phyloP scores from a whole-genome alignment of 1,140 invertebrate genomes.

The Zaprionus africanus region DNA sequence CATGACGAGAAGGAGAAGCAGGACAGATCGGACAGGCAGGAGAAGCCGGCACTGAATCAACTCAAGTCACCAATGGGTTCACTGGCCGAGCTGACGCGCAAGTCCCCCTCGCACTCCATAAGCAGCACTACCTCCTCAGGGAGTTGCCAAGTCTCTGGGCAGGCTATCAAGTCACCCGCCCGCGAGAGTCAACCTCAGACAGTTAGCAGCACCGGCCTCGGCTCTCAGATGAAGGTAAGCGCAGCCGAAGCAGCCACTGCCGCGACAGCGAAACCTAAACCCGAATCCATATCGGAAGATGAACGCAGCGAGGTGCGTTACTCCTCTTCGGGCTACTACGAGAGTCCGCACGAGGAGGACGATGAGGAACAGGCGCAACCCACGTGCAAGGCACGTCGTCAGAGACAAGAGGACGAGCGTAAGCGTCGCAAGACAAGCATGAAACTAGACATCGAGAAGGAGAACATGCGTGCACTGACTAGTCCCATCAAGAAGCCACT shows the following conservation, averaged over 20 bases:
- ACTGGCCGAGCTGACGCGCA: constrained; percentile 65
- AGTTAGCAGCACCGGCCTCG: constrained; percentile 35
- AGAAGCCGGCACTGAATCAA: constrained; percentile 7
- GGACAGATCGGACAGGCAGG: constrained; percentile 17
- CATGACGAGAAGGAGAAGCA: constrained; percentile 67
- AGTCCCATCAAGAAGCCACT: constrained; percentile 77
- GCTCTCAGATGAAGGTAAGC: constrained; percentile 49
- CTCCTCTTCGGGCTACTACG: constrained; percentile 91
- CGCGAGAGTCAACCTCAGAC: constrained; percentile 69
- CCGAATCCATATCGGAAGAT: constrained; percentile 87
- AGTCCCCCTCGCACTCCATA: constrained; percentile 85
- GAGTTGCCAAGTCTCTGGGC: constrained; percentile 87
- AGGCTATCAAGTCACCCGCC: constrained; percentile 73
- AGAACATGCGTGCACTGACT: constrained; percentile 80
- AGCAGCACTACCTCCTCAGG: constrained; percentile 87
- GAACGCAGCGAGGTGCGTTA: constrained; percentile 88
- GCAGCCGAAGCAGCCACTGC: constrained; percentile 13
- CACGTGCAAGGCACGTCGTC: constrained; percentile 57
- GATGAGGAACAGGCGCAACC: constrained; percentile 57
- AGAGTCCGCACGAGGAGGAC: constrained; percentile 90
- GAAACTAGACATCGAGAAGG: constrained; percentile 83
- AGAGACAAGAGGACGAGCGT: constrained; percentile 80
- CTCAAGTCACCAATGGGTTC: constrained; percentile 66
- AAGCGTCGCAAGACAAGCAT: constrained; percentile 80
- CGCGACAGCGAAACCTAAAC: constrained; percentile 46